Conservation (phyloP, 2,888 invertebrate genomes). For the Rhopalosiphum nymphaeae region DNA sequence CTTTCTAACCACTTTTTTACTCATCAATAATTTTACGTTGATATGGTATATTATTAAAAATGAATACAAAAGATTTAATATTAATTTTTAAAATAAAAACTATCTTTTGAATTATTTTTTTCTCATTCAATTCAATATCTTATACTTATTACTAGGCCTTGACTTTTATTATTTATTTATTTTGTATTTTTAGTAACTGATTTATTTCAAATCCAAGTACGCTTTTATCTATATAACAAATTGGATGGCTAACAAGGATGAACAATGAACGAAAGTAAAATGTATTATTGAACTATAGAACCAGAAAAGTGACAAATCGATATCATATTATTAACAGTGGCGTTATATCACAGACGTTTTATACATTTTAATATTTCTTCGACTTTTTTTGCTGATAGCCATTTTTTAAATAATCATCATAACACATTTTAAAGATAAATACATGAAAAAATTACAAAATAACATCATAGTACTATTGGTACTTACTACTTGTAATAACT, state of each 20-base stretch:
- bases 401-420: background rate
- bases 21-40: background rate
- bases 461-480: background rate
- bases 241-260: background rate
- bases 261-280: background rate
- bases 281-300: background rate
- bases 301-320: background rate
- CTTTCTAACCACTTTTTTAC: background rate
- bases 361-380: background rate
- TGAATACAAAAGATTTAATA: background rate
- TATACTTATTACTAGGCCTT: background rate
- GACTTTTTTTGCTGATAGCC: background rate
- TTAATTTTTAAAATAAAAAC: background rate
- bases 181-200: background rate
- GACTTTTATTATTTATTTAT: background rate
- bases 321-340: background rate
- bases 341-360: background rate
- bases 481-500: background rate
- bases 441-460: background rate
- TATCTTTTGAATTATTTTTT: background rate
- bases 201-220: constrained; percentile 15
- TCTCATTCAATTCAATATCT: background rate
- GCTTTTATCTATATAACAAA: constrained; percentile 15
- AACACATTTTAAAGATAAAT: background rate
- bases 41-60: background rate